Evolutionary conservation across 1,140 invertebrate genomes (phyloP).

Genomic region (Oscheius sp.): DNA sequence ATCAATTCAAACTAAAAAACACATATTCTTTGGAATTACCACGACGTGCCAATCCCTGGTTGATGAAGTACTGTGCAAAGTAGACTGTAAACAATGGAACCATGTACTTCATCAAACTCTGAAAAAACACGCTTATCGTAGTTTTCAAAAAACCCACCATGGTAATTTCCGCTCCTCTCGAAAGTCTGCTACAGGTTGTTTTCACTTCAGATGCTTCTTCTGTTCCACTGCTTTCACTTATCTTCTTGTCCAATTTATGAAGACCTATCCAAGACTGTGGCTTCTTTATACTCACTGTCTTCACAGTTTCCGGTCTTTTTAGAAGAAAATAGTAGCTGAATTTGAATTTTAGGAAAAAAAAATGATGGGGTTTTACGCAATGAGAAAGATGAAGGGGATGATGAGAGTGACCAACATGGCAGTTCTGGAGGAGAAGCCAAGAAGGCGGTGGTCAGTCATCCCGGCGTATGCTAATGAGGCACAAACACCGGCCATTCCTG

Average conservation of each 20-base stretch:
- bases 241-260: too few species aligned
- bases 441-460: constrained; percentile 45
- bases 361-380: not conserved
- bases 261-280: constrained; percentile 10
- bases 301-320: constrained; percentile 13
- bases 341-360: not conserved
- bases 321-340: constrained; percentile 42
- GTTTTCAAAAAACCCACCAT: too few species aligned
- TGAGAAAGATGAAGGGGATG: constrained; percentile 43
- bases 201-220: too few species aligned
- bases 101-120: constrained; percentile 73
- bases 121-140: too few species aligned
- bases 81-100: constrained; percentile 76
- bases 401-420: constrained; percentile 50
- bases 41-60: constrained; percentile 70
- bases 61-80: constrained; percentile 82
- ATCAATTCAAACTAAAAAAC: constrained; percentile 30
- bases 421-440: constrained; percentile 34
- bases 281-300: not conserved
- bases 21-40: too few species aligned
- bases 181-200: too few species aligned
- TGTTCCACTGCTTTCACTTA: too few species aligned
- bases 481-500: constrained; percentile 54
- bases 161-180: too few species aligned
- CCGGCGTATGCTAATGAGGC: constrained; percentile 54